phyloP scores from a whole-genome alignment of 2,113 vertebrate species.

The Proteles cristata region DNA sequence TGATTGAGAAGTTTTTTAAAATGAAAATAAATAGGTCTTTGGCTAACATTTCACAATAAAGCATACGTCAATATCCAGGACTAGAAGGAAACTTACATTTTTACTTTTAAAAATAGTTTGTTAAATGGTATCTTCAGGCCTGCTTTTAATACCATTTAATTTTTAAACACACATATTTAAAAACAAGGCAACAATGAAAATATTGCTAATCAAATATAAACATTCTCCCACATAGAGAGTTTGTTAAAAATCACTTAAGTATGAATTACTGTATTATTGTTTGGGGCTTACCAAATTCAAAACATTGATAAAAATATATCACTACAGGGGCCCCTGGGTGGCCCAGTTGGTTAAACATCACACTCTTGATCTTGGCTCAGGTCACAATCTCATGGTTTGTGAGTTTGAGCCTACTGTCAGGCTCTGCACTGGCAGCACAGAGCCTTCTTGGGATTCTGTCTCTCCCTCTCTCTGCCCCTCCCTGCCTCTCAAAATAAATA shows the following conservation, averaged over 20 bases:
- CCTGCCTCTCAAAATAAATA: too few species aligned
- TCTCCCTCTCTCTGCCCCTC: too few species aligned
- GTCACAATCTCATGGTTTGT: too few species aligned
- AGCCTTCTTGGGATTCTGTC: too few species aligned
- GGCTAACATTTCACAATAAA: not conserved
- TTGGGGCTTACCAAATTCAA: not conserved
- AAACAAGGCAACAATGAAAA: not conserved
- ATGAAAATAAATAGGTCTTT: not conserved
- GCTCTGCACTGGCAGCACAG: too few species aligned
- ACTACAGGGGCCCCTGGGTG: too few species aligned
- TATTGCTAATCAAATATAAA: not conserved
- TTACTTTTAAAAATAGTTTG: not conserved
- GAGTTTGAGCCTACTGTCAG: too few species aligned
- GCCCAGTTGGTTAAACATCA: too few species aligned
- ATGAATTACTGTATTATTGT: not conserved
- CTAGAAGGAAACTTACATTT: not conserved
- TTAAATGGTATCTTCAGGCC: not conserved
- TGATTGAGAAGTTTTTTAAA: not conserved
- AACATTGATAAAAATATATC: not conserved
- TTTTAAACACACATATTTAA: not conserved
- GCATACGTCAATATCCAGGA: not conserved
- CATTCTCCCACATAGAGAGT: fast-evolving
- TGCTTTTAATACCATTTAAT: not conserved
- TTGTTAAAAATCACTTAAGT: not conserved
- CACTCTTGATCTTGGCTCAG: too few species aligned